phyloP scores from a whole-genome alignment of 2,888 invertebrate genomes.

The Imbricaverruca yamaguchii region DNA sequence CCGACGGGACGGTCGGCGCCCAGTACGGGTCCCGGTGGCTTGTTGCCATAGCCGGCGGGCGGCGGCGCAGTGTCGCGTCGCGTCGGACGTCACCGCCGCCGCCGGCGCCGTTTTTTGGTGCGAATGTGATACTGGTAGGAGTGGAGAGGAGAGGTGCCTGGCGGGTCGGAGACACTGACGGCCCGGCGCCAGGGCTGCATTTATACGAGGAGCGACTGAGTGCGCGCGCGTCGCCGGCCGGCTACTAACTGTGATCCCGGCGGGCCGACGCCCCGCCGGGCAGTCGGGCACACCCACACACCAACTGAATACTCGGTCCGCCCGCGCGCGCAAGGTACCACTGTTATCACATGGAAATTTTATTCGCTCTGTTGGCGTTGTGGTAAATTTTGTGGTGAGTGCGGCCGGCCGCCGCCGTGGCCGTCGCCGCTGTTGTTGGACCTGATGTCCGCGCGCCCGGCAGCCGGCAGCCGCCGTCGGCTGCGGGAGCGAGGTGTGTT shows the following conservation, averaged over 20 bases:
- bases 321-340: neutral
- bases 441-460: too few relatives aligned
- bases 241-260: slow-evolving; percentile 5
- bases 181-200: neutral
- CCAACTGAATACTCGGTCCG: slow-evolving; percentile 5
- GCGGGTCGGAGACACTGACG: too few relatives aligned
- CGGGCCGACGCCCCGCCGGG: neutral
- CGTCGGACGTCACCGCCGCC: neutral
- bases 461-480: too few relatives aligned
- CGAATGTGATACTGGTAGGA: slow-evolving; percentile 11
- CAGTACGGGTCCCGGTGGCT: neutral
- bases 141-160: too few relatives aligned
- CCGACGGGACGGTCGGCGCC: too few relatives aligned
- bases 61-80: neutral
- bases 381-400: neutral
- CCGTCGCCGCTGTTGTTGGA: too few relatives aligned
- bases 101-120: neutral
- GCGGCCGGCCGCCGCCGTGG: too few relatives aligned
- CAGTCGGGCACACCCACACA: neutral
- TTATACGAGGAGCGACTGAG: neutral
- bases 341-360: slow-evolving; percentile 18
- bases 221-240: neutral
- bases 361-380: slow-evolving; percentile 9
- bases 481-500: too few relatives aligned
- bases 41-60: neutral